Evolutionary conservation across 1,140 invertebrate genomes (phyloP).

Genomic region (Parapsyche elsis): DNA sequence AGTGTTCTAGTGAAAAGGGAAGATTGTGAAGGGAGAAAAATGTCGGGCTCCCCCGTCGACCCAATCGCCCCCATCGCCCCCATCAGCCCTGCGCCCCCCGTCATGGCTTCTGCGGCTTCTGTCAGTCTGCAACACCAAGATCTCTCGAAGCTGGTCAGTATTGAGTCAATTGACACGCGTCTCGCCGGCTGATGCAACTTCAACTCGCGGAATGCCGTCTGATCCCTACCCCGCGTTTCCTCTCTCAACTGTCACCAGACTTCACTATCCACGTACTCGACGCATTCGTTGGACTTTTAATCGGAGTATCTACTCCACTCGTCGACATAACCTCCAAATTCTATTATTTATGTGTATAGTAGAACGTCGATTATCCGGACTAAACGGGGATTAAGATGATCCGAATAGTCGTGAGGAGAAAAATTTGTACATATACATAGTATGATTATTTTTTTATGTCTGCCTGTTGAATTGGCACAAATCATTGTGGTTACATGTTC

Average conservation of each 20-base stretch:
- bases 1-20: too few species aligned
- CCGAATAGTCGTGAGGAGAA: too few species aligned
- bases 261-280: not conserved
- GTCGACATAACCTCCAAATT: too few species aligned
- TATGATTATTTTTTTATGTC: slow-evolving; percentile 45
- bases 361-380: too few species aligned
- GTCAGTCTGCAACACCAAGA: slow-evolving; percentile 64
- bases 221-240: not conserved
- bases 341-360: too few species aligned
- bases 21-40: too few species aligned
- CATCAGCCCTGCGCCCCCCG: not conserved
- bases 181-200: slow-evolving; percentile 28
- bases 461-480: slow-evolving; percentile 59
- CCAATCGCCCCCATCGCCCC: not conserved
- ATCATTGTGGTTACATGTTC: slow-evolving; percentile 58
- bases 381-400: too few species aligned
- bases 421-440: too few species aligned
- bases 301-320: not conserved
- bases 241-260: not conserved
- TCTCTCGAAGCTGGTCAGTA: slow-evolving; percentile 66
- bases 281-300: not conserved
- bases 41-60: too few species aligned
- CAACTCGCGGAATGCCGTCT: not conserved
- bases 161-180: too few species aligned
- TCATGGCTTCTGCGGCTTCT: not conserved